Conservation (phyloP, 2,113 vertebrate species). For the Thomomys bottae region DNA sequence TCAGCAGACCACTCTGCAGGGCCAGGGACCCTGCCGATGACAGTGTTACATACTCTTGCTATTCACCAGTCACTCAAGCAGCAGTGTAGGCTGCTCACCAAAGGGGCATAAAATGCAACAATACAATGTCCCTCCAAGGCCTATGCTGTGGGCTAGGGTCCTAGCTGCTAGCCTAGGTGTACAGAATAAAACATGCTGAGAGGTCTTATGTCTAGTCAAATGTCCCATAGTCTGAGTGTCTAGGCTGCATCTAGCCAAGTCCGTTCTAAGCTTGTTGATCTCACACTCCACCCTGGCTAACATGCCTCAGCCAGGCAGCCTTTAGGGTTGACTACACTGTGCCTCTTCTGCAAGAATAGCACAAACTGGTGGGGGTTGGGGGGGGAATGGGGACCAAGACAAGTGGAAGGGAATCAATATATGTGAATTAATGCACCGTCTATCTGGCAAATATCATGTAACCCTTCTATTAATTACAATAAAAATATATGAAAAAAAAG, state of each 20-base stretch:
- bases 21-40: background rate
- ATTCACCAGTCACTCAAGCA: background rate
- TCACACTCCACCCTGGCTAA: background rate
- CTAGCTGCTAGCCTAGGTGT: background rate
- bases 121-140: background rate
- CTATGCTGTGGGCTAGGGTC: background rate
- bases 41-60: background rate
- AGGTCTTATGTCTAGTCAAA: background rate
- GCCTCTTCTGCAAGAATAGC: background rate
- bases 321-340: background rate
- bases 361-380: no score
- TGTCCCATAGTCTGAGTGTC: background rate
- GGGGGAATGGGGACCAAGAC: no score
- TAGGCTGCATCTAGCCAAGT: background rate
- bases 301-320: background rate
- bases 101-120: background rate
- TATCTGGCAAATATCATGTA: no score
- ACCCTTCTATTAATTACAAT: no score
- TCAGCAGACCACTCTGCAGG: background rate
- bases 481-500: no score
- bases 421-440: no score
- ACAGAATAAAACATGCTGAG: background rate
- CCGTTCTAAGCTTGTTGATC: background rate
- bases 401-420: no score
- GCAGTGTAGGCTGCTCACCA: rapidly evolving